These are phyloP conservation scores for Ctenomys sociabilis DNA, from an alignment of 2,113 vertebrate genomes.

Conservation along the genomic window DNA sequence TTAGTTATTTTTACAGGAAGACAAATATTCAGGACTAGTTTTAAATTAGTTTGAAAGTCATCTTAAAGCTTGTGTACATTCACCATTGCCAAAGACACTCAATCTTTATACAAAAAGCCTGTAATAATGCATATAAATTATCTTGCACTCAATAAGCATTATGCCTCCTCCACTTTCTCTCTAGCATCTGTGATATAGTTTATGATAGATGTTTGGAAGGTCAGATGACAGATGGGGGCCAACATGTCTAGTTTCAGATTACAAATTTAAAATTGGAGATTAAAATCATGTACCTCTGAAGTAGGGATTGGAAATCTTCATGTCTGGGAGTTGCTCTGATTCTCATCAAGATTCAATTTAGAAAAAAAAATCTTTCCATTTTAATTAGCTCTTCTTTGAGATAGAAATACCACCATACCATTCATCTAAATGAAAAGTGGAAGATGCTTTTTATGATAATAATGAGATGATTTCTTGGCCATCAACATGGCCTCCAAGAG, in stretches of 20 bases:
- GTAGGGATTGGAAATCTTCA: constrained; percentile 40
- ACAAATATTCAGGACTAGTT: constrained; percentile 74
- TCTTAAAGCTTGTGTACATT: constrained; percentile 62
- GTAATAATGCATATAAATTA: constrained; percentile 80
- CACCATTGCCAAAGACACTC: constrained; percentile 75
- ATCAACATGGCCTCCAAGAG: constrained; percentile 69
- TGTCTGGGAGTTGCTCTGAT: constrained; percentile 36
- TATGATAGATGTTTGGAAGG: constrained; percentile 77
- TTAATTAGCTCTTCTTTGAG: constrained; percentile 64
- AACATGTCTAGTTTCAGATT: constrained; percentile 74
- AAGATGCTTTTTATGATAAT: constrained; percentile 58
- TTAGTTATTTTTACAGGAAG: constrained; percentile 71
- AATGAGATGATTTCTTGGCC: constrained; percentile 72
- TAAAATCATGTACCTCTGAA: constrained; percentile 69
- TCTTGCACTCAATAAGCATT: constrained; percentile 69
- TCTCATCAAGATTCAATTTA: constrained; percentile 62
- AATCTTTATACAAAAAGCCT: constrained; percentile 78
- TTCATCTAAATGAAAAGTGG: constrained; percentile 55
- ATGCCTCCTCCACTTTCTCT: constrained; percentile 61
- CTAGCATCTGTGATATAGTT: constrained; percentile 79
- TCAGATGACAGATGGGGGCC: constrained; percentile 79
- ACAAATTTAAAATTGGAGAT: constrained; percentile 76
- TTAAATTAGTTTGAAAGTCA: constrained; percentile 75
- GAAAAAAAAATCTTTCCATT: constrained; percentile 38
- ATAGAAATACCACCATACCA: constrained; percentile 37